Conservation (phyloP, 1,140 invertebrate genomes). For the Pseudoatta argentina region DNA sequence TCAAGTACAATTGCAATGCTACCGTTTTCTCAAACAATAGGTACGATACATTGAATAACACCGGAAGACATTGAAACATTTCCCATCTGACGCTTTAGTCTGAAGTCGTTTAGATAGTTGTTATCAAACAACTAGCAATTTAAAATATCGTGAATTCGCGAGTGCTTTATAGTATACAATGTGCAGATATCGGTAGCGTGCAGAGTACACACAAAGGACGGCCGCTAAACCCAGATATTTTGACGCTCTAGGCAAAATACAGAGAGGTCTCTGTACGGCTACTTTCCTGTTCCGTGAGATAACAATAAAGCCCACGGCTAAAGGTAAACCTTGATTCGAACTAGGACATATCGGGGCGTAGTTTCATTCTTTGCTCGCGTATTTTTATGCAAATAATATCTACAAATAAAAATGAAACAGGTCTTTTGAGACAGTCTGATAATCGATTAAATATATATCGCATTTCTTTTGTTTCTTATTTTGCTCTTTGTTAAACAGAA, state of each 20-base stretch:
- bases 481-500: slow-evolving; percentile 7
- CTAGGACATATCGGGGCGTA: slow-evolving; percentile 29
- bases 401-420: slow-evolving; percentile 12
- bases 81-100: slow-evolving; percentile 52
- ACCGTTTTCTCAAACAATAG: slow-evolving; percentile 50
- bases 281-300: slow-evolving; percentile 56
- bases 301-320: slow-evolving; percentile 55
- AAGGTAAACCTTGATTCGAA: slow-evolving; percentile 48
- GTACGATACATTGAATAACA: slow-evolving; percentile 62
- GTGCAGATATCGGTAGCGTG: slow-evolving; percentile 57
- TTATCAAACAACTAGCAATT: slow-evolving; percentile 59
- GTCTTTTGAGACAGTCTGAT: neutral
- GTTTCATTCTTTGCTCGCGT: slow-evolving; percentile 42
- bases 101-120: slow-evolving; percentile 19
- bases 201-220: slow-evolving; percentile 51
- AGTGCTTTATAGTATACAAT: slow-evolving; percentile 1
- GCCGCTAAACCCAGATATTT: slow-evolving; percentile 61
- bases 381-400: slow-evolving; percentile 55
- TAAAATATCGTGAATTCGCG: slow-evolving; percentile 54
- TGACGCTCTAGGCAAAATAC: slow-evolving; percentile 62
- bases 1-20: neutral
- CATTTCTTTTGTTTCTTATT: slow-evolving; percentile 9
- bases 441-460: slow-evolving; percentile 4
- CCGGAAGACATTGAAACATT: slow-evolving; percentile 53
- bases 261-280: slow-evolving; percentile 39